Conservation (phyloP, 1,140 invertebrate genomes). For the Hyposmocoma kahamanoa region DNA sequence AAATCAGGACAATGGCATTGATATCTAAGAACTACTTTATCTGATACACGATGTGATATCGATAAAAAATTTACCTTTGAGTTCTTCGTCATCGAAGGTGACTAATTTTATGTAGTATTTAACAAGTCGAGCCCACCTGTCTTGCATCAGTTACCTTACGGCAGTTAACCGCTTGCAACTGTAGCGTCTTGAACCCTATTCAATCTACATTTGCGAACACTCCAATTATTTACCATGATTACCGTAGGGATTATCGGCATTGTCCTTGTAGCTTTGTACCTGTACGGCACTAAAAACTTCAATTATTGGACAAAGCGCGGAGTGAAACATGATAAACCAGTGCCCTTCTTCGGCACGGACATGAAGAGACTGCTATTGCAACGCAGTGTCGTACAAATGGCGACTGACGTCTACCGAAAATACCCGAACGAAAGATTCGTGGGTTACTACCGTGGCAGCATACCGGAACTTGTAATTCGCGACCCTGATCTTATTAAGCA, state of each 20-base stretch:
- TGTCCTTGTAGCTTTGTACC: neutral
- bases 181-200: no score
- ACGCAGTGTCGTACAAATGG: neutral
- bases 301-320: neutral
- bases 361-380: neutral
- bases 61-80: no score
- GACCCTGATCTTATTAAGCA: neutral
- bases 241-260: neutral
- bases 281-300: neutral
- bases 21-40: no score
- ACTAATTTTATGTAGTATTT: no score
- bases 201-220: no score
- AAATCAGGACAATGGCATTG: no score
- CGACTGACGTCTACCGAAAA: neutral
- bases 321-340: neutral
- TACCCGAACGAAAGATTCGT: neutral
- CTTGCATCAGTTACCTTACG: no score
- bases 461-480: neutral
- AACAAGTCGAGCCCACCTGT: no score
- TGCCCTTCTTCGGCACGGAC: constrained; percentile 1
- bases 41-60: no score
- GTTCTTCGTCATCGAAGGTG: no score
- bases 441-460: neutral
- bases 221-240: no score
- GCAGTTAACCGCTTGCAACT: no score